Base-by-base conservation (phyloP, 2,113 vertebrate genomes). In the Xyrauchen texanus region DNA sequence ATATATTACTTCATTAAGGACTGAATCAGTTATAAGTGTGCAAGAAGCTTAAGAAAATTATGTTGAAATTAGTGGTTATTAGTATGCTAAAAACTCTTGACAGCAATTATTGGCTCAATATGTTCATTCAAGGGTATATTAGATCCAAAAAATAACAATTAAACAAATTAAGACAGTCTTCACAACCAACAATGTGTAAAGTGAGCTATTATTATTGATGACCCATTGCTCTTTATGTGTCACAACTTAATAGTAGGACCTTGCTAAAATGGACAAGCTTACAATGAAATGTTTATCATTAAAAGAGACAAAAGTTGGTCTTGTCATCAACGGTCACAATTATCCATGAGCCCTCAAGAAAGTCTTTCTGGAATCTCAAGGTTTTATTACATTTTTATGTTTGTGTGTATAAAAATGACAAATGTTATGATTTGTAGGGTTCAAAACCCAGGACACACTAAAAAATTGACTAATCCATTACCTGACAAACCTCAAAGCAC, bases 91-190 rank as follows among this genome's bases (percentile, higher is more conserved):
- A 62, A 34, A 63, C 10, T 8, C 45, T 62, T 51, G 21, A 51
- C 15, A 63, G 45, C 45, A 1, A 13, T 6, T 58, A 74, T 62
- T 51, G 71, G 45, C 71, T 63, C 15, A 62, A 21, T 49, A 0
- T 51, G 42, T 51, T 73, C 42, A 65, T 65, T 64, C 72, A 53
- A 62, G 61, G 71, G 45, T 46, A 62, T 45, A 74, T 74, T 74
- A 62, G 62, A 63, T 74, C 21, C 21, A 34, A 34, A 6, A 3
- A 15, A 74, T 62, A 49, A 63, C 57, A 34, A 74, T 9, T 62
- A 63, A 74, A 63, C 46, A 63, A 74, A 63, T 34, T 62, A 74
- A 74, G 46, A 51, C 21, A 34, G 21, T 34, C 45, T 49, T 51
- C 13, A 61, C 15, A 74, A 63, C 8, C 45, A 73, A 73, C 46